Base-by-base conservation (phyloP, 2,888 invertebrate genomes). In the Dryobota labecula region DNA sequence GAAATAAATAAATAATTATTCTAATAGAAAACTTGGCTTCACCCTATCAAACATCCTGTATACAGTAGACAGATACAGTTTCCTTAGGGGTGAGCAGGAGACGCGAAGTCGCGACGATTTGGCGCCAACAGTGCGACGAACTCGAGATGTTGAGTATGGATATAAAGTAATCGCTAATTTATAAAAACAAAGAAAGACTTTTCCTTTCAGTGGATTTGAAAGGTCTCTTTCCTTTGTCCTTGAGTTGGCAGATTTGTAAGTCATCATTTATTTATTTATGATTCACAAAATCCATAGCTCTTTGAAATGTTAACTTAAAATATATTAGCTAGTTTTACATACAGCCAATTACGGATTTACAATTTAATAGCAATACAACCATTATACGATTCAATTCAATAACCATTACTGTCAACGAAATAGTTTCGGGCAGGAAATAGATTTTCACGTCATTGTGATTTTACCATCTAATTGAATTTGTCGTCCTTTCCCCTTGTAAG, bases 61-160 rank as follows among this genome's bases (percentile, higher is more conserved):
- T 36, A 36, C 9, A 41, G 47, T 13, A 63, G 60, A 60, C 54
- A 70, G 79, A 70, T 63, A 82, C 76, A 82, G 83, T 84, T 86
- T 84, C 80, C 83, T 79, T 78, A 74, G 68, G 83, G 78, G 80
- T 65, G 71, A 54, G 49, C 30, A 3, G 78, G 84, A 91, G 92
- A 90, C 92, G 70, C 60, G 54, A 68, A 78, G 92, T 85, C 92
- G 88, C 90, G 92, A 86, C 92, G 43, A 61, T 33, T 53, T 64
- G 92, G 91, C 92, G 91, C 91, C 91, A 61, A 47, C 63, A 54
- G 83, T 58, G 57, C 77, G 73, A 65, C 72, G 84, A 73, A 77
- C 70, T 57, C 43, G 33, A 75, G 76, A 72, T 60, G 41, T 57
- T 63, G 61, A 36, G 38, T 65, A 75, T 84, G 72, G 79, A 76